Base-by-base conservation (phyloP, 2,888 invertebrate species). In the Ophion slaviceki region DNA sequence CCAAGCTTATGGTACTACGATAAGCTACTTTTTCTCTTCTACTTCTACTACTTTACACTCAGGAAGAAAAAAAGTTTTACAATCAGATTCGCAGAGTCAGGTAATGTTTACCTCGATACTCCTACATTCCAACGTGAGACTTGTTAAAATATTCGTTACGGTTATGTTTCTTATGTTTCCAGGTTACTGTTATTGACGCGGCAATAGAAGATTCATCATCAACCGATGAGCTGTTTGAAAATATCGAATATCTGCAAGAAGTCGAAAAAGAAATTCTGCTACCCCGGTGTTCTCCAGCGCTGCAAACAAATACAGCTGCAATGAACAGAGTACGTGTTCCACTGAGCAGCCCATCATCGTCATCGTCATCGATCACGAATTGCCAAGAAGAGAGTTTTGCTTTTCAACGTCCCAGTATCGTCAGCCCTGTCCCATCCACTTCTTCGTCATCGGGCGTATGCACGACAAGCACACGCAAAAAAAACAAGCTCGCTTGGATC, bases 381-480 rank as follows among this genome's bases (percentile, higher is more conserved):
- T 20, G 74, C 74, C 74, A 61, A 61, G 40, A 61, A 61, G 53
- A 74, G 53, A 57, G 53, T 40, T 74, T 74, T 61, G 74, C 40
- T 40, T 74, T 74, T 74, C 40, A 59, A 61, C 74, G 61, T 74
- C 61, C 74, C 61, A 61, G 74, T 61, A 53, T 57, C 32, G 61
- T 74, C 61, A 74, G 74, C 20, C 74, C 74, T 74, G 40, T 28
- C 32, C 47, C 64, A 75, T 53, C 64, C 28, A 75, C 45, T 64
- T 75, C 75, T 47, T 75, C 75, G 28, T 61, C 75, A 75, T 75
- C 75, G 36, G 75, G 64, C 28, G 40, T 75, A 75, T 75, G 36
- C 75, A 75, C 64, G 24, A 45, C 75, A 64, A 32, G 53, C 53
- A 53, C 70, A 53, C 64, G 47, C 24, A 75, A 75, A 64, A 75